A percentile compares a stretch with the other conserved stretches of the same genome.
These are phyloP conservation scores for Neocrepidodera transversa DNA, from an alignment of 2,888 invertebrate genomes.

Conservation along the genomic window DNA sequence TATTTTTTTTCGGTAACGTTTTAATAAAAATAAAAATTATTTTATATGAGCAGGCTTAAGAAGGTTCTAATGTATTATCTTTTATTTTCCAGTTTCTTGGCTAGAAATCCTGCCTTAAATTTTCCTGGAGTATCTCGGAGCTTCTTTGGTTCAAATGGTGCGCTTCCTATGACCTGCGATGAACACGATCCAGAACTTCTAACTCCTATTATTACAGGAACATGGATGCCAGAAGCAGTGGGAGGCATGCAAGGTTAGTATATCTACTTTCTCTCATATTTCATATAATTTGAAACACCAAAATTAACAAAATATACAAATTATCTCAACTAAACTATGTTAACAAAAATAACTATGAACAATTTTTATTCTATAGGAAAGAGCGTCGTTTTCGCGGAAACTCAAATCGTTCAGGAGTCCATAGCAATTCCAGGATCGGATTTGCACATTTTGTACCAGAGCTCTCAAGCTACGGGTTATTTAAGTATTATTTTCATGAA, in stretches of 20 bases:
- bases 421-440: conserved; percentile 93
- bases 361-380: conserved; percentile 59
- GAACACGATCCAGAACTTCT: conserved; percentile 88
- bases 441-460: conserved; percentile 93
- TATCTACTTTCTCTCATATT: too few species aligned
- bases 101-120: conserved; percentile 60
- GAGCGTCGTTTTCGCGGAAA: conserved; percentile 88
- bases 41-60: too few species aligned
- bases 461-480: conserved; percentile 93
- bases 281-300: too few species aligned
- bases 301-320: too few species aligned
- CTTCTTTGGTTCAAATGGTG: conserved; percentile 62
- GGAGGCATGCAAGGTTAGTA: conserved; percentile 82
- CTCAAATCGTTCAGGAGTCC: conserved; percentile 96
- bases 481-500: conserved; percentile 91
- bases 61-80: too few species aligned
- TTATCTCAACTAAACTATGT: too few species aligned
- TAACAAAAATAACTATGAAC: too few species aligned
- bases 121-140: conserved; percentile 66
- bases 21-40: too few species aligned
- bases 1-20: too few species aligned
- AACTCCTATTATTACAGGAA: conserved; percentile 85
- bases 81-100: conserved; percentile 47
- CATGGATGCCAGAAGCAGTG: conserved; percentile 89
- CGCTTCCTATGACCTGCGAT: conserved; percentile 72